Evolutionary conservation across 2,113 vertebrate species (phyloP).

Genomic region (Bos indicus): DNA sequence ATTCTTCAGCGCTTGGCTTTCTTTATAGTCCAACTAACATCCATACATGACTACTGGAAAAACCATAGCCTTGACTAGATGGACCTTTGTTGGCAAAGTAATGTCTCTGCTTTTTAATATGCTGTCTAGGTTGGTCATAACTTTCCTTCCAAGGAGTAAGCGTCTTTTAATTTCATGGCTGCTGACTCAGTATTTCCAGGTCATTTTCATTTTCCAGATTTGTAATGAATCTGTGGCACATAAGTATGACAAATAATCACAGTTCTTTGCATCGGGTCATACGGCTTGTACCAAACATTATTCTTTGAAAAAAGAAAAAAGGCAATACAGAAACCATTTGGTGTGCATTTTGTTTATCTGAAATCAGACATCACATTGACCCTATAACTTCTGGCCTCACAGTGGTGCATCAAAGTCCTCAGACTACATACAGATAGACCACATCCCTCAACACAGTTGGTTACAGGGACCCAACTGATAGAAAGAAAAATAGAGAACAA

Average conservation of each 20-base stretch:
- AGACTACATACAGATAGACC: not conserved
- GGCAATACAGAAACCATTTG: not conserved
- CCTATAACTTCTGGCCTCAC: not conserved
- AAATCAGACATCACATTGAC: not conserved
- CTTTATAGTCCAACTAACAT: not conserved
- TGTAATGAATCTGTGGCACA: not conserved
- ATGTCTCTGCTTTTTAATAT: not conserved
- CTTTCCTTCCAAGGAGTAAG: not conserved
- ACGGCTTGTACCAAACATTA: not conserved
- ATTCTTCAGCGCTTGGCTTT: rapidly evolving
- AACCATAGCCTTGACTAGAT: not conserved
- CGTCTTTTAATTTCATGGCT: not conserved
- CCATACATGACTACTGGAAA: not conserved
- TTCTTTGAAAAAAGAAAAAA: not conserved
- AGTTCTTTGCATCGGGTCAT: not conserved
- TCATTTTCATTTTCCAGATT: not conserved
- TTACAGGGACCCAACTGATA: not conserved
- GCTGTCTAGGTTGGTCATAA: not conserved
- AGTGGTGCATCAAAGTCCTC: not conserved
- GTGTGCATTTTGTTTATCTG: not conserved
- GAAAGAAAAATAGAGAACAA: not conserved
- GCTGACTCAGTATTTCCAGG: not conserved
- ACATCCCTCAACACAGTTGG: not conserved
- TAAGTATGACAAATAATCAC: not conserved
- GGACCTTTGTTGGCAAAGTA: not conserved